Percentiles rank a stretch among this genome's conserved stretches.
Evolutionary conservation across 1,140 invertebrate genomes (phyloP).

Genomic region (Drosophila nikananu): DNA sequence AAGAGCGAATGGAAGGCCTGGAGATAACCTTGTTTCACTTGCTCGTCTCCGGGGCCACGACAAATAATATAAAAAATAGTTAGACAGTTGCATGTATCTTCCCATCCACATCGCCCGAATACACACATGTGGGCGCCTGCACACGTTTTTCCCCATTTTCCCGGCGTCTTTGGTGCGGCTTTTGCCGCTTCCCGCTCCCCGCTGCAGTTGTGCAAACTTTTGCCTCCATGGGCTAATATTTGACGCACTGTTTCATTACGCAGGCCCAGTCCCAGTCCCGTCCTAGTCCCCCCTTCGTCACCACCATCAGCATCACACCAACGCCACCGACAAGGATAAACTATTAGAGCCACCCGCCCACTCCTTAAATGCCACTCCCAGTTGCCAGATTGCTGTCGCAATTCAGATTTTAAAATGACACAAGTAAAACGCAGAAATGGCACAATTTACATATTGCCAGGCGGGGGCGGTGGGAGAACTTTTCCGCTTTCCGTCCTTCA

Average conservation of each 20-base stretch:
- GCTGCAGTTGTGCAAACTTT: conserved; percentile 36
- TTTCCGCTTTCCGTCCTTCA: conserved; percentile 36
- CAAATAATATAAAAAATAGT: conserved; percentile 26
- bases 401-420: conserved; percentile 77
- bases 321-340: conserved; percentile 36
- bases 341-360: conserved; percentile 24
- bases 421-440: conserved; percentile 59
- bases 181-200: background rate
- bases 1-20: conserved; percentile 1
- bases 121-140: conserved; percentile 21
- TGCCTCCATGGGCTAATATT: conserved; percentile 40
- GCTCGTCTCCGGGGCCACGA: conserved; percentile 14
- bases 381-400: conserved; percentile 44
- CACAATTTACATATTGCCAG: conserved; percentile 34
- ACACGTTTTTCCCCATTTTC: conserved; percentile 13
- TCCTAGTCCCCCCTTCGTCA: background rate
- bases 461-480: background rate
- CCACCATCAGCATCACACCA: conserved; percentile 5
- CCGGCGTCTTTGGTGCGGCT: conserved; percentile 22
- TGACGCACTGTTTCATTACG: conserved; percentile 51
- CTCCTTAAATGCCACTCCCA: conserved; percentile 21
- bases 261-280: conserved; percentile 2
- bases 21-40: conserved; percentile 11
- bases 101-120: background rate
- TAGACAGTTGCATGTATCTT: conserved; percentile 9